A percentile compares a stretch with the other conserved stretches of the same genome.
phyloP scores from a whole-genome alignment of 35 echinoderm and acorn worm genomes.

The Lytechinus pictus region DNA sequence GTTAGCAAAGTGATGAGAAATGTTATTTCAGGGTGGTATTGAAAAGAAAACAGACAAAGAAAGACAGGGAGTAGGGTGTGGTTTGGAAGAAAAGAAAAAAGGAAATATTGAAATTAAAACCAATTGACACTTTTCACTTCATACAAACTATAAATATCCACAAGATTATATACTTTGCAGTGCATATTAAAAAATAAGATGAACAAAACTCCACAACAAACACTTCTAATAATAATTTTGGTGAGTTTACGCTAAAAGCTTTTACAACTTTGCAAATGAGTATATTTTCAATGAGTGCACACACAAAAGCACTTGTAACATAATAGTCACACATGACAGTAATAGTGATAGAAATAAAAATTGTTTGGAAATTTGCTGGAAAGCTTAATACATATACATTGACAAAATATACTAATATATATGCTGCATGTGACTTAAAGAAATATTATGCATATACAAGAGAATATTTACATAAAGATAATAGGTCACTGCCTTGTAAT shows the following conservation, averaged over 20 bases:
- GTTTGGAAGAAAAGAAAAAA: conserved; percentile 26
- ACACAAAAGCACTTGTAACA: background rate
- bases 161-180: background rate
- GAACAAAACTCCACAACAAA: background rate
- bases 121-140: background rate
- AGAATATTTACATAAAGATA: no score
- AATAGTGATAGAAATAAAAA: background rate
- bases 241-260: background rate
- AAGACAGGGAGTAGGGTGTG: background rate
- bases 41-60: background rate
- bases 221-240: background rate
- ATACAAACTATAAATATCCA: background rate
- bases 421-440: no score
- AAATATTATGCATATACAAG: no score
- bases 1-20: background rate
- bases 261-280: background rate
- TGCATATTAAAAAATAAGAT: conserved; percentile 25
- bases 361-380: background rate
- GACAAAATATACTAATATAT: background rate
- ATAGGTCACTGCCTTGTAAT: no score
- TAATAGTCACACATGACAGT: no score
- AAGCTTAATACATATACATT: background rate
- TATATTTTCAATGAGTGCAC: background rate
- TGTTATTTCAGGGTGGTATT: background rate
- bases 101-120: background rate